phyloP scores from a whole-genome alignment of 2,113 vertebrate genomes.

The Phyllostomus discolor region DNA sequence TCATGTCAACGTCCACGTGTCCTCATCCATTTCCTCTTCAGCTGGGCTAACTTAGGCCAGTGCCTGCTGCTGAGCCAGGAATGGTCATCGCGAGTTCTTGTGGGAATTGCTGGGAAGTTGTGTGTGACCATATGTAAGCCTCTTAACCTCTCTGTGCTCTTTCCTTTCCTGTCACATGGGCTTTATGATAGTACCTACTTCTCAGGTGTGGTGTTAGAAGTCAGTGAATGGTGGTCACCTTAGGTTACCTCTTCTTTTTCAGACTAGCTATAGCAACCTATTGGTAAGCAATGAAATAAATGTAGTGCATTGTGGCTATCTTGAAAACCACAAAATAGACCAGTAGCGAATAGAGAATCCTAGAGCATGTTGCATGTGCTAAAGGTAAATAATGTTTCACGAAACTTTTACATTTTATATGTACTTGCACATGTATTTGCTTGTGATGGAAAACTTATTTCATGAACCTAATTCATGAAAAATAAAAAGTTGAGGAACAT shows the following conservation, averaged over 20 bases:
- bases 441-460: neutral
- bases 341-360: neutral
- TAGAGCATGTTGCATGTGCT: neutral
- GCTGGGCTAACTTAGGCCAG: neutral
- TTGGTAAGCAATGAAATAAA: neutral
- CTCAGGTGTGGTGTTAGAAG: neutral
- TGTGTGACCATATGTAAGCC: neutral
- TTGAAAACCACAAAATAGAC: neutral
- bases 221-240: neutral
- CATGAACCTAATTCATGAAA: neutral
- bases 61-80: neutral
- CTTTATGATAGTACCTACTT: neutral
- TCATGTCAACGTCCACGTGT: accelerated
- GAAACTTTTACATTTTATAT: neutral
- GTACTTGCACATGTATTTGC: neutral
- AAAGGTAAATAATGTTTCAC: neutral
- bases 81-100: neutral
- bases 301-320: neutral
- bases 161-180: neutral
- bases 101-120: neutral
- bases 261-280: neutral
- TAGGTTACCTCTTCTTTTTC: neutral
- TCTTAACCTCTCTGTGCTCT: neutral
- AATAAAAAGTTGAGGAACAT: neutral
- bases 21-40: neutral